Evolutionary conservation across 2,113 vertebrate genomes (phyloP).

Genomic region (Lagopus muta): DNA sequence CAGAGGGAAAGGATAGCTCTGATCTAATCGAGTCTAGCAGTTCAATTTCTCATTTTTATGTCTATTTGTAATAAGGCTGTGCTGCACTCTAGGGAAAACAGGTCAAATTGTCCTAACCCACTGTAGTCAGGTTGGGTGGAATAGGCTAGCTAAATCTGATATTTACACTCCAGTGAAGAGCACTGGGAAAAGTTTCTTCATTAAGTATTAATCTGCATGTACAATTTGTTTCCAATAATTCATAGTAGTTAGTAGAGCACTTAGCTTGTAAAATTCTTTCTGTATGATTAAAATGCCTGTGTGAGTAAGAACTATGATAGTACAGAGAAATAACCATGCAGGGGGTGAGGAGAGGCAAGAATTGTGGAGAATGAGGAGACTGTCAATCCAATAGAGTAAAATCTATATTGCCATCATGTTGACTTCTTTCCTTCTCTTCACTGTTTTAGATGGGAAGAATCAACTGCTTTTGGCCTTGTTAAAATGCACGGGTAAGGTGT

Average conservation of each 20-base stretch:
- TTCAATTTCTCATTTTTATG: background rate
- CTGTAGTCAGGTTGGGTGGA: background rate
- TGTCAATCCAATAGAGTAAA: background rate
- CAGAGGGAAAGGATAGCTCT: background rate
- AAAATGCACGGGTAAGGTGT: slow-evolving; percentile 92
- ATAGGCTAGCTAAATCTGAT: background rate
- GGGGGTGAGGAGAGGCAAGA: background rate
- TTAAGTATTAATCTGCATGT: background rate
- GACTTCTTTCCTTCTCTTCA: background rate
- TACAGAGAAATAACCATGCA: background rate
- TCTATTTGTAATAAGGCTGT: background rate
- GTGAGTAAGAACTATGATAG: background rate
- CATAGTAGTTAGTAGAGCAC: background rate
- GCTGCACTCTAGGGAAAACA: background rate
- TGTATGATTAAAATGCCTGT: background rate
- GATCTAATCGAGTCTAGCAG: background rate
- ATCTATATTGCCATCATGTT: background rate
- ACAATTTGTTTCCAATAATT: background rate
- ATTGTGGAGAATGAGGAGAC: background rate
- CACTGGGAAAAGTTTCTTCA: background rate
- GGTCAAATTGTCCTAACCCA: background rate
- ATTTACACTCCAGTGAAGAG: background rate
- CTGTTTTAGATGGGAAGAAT: slow-evolving; percentile 92
- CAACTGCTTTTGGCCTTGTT: slow-evolving; percentile 95
- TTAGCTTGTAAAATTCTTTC: background rate